Conservation (phyloP, 92 coral and sea anemone genomes). For the Montipora capitata region DNA sequence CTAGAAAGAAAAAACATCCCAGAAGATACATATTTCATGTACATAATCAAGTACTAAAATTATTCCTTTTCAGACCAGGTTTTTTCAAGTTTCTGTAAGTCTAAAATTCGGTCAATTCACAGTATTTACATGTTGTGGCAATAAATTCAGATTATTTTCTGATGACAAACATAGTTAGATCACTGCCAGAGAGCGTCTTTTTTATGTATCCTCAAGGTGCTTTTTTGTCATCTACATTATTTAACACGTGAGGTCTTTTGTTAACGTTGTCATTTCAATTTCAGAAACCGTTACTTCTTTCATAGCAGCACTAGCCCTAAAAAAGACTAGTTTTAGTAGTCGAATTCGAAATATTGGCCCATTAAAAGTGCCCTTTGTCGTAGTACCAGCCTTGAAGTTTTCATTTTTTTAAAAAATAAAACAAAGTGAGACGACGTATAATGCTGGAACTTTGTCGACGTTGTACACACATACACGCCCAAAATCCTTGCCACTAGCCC, state of each 20-base stretch:
- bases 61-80: constrained; percentile 10
- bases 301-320: not conserved
- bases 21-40: constrained; percentile 6
- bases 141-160: not conserved
- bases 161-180: not conserved
- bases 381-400: not conserved
- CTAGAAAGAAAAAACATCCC: not conserved
- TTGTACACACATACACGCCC: not conserved
- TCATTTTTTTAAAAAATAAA: not conserved
- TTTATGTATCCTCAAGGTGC: not conserved
- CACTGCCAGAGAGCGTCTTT: not conserved
- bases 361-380: constrained; percentile 1
- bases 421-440: not conserved
- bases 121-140: not conserved
- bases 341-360: constrained; percentile 2
- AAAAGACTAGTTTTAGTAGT: not conserved
- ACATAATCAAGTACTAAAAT: constrained; percentile 1
- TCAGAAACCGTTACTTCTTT: constrained; percentile 1
- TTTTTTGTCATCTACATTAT: not conserved
- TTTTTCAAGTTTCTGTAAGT: constrained; percentile 13
- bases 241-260: not conserved
- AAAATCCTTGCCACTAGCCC: constrained; percentile 5
- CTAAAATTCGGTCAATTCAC: not conserved
- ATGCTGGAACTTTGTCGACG: not conserved
- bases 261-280: not conserved